Conservation (phyloP, 2,888 invertebrate genomes). For the Diarsia rubi region DNA sequence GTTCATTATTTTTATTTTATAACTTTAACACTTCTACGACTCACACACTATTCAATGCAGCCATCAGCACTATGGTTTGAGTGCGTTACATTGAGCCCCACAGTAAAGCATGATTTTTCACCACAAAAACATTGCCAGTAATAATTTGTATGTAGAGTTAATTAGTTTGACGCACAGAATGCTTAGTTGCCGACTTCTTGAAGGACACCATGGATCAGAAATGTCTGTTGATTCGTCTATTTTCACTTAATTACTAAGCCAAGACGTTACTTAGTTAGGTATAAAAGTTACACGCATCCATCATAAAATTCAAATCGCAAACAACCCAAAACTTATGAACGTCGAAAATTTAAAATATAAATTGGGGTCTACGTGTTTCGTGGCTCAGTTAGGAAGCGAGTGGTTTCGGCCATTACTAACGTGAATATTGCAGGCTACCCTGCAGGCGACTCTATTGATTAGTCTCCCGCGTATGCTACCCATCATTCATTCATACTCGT, state of each 20-base stretch:
- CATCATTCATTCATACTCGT: conserved; percentile 85
- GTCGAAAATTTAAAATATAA: conserved; percentile 42
- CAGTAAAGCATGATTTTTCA: too few species aligned
- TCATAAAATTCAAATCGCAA: not conserved
- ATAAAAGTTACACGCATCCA: not conserved
- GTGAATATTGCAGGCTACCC: conserved; percentile 77
- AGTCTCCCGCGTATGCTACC: conserved; percentile 72
- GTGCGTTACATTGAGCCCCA: too few species aligned
- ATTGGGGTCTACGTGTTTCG: conserved; percentile 32
- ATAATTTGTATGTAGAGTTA: too few species aligned
- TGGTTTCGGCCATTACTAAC: conserved; percentile 76
- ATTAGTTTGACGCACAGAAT: too few species aligned
- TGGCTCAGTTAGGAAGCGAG: conserved; percentile 64
- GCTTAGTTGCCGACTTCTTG: not conserved
- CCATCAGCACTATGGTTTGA: too few species aligned
- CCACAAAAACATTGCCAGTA: too few species aligned
- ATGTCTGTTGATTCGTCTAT: not conserved
- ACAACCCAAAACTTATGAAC: conserved; percentile 7
- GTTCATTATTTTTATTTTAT: too few species aligned
- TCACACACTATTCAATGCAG: too few species aligned
- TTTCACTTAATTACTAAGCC: not conserved
- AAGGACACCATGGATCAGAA: not conserved
- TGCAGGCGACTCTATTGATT: conserved; percentile 78
- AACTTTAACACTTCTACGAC: too few species aligned
- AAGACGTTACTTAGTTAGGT: not conserved